phyloP scores from a whole-genome alignment of 2,888 invertebrate species.

The Stenurella melanura region DNA sequence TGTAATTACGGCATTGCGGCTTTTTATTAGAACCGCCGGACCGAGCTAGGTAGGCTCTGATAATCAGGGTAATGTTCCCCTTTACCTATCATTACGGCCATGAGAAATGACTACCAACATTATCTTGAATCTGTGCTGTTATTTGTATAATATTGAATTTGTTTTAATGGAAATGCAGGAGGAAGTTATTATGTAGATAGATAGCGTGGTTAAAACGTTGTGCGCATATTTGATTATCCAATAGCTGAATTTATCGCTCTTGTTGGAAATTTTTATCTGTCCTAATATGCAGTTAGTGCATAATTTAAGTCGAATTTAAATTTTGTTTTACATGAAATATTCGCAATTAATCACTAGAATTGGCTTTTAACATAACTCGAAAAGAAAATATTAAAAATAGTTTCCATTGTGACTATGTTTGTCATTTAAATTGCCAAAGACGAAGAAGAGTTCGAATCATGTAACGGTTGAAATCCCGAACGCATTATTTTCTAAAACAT shows the following conservation, averaged over 20 bases:
- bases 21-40: constrained; percentile 39
- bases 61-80: constrained; percentile 40
- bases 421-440: no score
- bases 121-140: constrained; percentile 4
- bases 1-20: constrained; percentile 32
- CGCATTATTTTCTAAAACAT: no score
- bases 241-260: constrained; percentile 14
- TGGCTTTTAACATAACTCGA: no score
- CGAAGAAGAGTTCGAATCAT: no score
- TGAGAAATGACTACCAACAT: constrained; percentile 15
- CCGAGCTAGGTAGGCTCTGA: constrained; percentile 29
- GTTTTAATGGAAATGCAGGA: neutral
- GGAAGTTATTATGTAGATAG: constrained; percentile 17
- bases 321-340: no score
- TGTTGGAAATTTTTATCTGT: neutral
- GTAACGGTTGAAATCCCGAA: no score
- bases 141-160: constrained; percentile 22
- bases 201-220: constrained; percentile 5
- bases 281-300: no score
- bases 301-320: no score
- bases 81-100: constrained; percentile 30
- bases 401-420: no score
- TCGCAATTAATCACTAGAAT: no score
- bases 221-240: neutral
- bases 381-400: no score